Conservation (phyloP, 2,797 vertebrate species). For the Rachycentron canadum region DNA sequence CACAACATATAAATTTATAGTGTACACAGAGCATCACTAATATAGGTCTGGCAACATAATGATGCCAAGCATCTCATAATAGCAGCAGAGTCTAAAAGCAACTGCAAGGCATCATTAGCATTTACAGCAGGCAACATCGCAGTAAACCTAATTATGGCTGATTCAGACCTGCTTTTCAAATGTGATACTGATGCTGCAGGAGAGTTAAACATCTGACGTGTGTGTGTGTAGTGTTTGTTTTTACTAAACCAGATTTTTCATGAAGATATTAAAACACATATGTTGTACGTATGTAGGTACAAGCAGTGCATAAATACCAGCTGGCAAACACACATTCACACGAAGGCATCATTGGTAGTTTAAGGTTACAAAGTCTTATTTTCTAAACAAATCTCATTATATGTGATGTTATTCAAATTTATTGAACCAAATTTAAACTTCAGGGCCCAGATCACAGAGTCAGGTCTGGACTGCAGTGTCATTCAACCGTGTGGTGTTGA, state of each 20-base stretch:
- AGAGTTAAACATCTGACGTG: not conserved
- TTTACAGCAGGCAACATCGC: not conserved
- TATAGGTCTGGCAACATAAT: not conserved
- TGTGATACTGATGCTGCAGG: conserved; percentile 10
- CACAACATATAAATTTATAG: conserved; percentile 33
- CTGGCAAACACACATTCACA: not conserved
- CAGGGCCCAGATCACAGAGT: not conserved
- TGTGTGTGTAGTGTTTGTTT: too few species aligned
- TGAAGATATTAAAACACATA: not conserved
- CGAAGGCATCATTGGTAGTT: too few species aligned
- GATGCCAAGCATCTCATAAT: not conserved
- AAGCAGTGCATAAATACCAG: not conserved
- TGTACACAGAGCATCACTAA: not conserved
- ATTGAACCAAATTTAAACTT: not conserved
- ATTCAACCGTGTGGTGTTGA: conserved; percentile 70
- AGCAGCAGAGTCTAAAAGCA: conserved; percentile 14
- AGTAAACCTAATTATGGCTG: too few species aligned
- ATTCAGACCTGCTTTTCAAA: not conserved
- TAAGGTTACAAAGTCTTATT: too few species aligned
- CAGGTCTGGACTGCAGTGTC: conserved; percentile 32
- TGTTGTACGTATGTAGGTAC: not conserved
- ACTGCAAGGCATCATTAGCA: not conserved
- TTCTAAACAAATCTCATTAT: too few species aligned
- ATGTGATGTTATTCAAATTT: not conserved
- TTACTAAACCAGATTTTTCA: not conserved